These are phyloP conservation scores for Plotosus lineatus DNA, from an alignment of 2,113 vertebrate species.

Conservation along the genomic window DNA sequence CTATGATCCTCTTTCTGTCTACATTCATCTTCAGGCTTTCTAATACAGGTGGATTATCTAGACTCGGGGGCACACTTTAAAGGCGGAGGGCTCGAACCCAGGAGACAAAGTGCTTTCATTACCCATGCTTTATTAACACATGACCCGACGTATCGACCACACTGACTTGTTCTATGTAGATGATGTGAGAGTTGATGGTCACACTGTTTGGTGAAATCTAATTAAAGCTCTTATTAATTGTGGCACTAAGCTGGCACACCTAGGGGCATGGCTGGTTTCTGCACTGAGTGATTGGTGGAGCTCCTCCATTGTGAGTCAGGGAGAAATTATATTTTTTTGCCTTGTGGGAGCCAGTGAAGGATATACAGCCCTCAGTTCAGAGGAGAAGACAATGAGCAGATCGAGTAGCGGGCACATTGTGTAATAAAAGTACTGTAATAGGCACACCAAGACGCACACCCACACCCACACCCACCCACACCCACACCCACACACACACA, in stretches of 20 bases:
- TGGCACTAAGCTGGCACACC: constrained; percentile 61
- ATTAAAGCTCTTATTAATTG: constrained; percentile 77
- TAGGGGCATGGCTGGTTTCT: constrained; percentile 53
- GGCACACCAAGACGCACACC: constrained; percentile 56
- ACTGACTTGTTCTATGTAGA: constrained; percentile 62
- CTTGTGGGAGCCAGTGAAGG: background rate
- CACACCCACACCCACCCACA: background rate
- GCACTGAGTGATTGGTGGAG: constrained; percentile 56
- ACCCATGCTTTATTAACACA: constrained; percentile 69
- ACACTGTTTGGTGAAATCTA: constrained; percentile 68
- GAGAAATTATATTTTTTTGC: constrained; percentile 21
- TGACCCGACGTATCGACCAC: constrained; percentile 75
- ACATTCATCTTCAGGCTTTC: constrained; percentile 77
- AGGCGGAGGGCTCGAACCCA: constrained; percentile 48
- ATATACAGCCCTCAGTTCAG: background rate
- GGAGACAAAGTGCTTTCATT: constrained; percentile 77
- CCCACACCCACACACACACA: background rate
- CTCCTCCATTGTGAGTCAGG: constrained; percentile 4
- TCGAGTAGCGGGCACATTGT: background rate
- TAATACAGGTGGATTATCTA: constrained; percentile 75
- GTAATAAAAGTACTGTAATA: constrained; percentile 15
- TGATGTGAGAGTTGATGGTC: constrained; percentile 67
- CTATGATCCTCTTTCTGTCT: constrained; percentile 67
- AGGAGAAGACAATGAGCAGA: constrained; percentile 13
- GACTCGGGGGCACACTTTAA: constrained; percentile 57